Evolutionary conservation across 2,797 vertebrate genomes (phyloP).

Genomic region (Acropternis orthonyx): DNA sequence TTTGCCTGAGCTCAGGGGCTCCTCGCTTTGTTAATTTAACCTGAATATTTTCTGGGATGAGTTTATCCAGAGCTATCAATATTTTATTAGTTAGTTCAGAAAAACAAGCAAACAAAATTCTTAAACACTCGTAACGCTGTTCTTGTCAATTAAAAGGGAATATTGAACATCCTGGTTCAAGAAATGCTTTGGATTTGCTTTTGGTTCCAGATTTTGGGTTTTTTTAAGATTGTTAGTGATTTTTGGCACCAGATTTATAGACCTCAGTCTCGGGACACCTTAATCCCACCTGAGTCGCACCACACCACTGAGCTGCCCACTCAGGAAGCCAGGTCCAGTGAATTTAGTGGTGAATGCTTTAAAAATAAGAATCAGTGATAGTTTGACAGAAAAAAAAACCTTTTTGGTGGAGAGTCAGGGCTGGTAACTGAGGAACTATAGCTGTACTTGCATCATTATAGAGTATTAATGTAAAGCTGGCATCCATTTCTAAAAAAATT

Average conservation of each 20-base stretch:
- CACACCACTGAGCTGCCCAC: fast-evolving
- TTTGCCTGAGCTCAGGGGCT: neutral
- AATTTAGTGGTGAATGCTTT: neutral
- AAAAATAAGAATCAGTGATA: neutral
- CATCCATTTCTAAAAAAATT: neutral
- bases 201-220: neutral
- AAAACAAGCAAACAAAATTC: neutral
- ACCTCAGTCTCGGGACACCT: neutral
- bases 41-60: neutral
- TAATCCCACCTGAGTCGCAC: neutral
- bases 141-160: neutral
- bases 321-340: neutral
- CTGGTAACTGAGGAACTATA: neutral
- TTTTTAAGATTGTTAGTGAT: neutral
- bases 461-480: neutral
- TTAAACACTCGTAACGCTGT: neutral
- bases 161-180: neutral
- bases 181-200: neutral
- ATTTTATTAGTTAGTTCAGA: neutral
- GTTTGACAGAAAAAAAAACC: neutral
- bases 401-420: neutral
- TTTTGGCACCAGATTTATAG: neutral
- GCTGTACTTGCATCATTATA: neutral
- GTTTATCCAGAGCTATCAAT: neutral
- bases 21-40: neutral